phyloP scores from a whole-genome alignment of 2,113 vertebrate species.

The Oncorhynchus tshawytscha region DNA sequence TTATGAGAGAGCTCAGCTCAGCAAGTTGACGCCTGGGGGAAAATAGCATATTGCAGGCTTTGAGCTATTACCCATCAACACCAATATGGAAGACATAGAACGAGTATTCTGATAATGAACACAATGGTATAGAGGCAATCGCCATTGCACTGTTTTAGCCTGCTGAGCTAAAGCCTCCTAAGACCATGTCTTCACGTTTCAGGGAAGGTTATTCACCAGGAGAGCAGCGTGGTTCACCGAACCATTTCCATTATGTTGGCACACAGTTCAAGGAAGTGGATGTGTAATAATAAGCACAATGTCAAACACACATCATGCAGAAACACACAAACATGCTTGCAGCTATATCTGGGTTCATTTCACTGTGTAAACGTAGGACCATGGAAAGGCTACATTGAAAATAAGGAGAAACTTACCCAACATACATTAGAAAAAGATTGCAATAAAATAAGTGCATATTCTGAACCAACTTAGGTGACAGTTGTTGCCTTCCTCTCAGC shows the following conservation, averaged over 20 bases:
- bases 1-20: slow-evolving; percentile 59
- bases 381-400: neutral
- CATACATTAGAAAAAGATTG: slow-evolving; percentile 60
- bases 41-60: neutral
- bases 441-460: slow-evolving; percentile 89
- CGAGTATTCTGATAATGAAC: neutral
- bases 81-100: neutral
- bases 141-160: too few relatives aligned
- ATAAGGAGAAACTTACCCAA: slow-evolving; percentile 79
- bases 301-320: too few relatives aligned
- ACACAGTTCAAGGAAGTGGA: too few relatives aligned
- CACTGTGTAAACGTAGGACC: neutral
- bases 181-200: too few relatives aligned
- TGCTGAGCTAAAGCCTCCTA: too few relatives aligned
- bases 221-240: too few relatives aligned
- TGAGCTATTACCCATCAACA: neutral
- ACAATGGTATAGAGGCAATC: too few relatives aligned
- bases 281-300: too few relatives aligned
- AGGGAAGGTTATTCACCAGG: too few relatives aligned
- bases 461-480: slow-evolving; percentile 99
- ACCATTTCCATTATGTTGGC: too few relatives aligned
- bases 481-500: slow-evolving; percentile 84
- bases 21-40: slow-evolving; percentile 20
- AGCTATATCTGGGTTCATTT: too few relatives aligned
- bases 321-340: too few relatives aligned